Conservation (phyloP, 2,888 invertebrate genomes). For the Pristionchus arcanus region DNA sequence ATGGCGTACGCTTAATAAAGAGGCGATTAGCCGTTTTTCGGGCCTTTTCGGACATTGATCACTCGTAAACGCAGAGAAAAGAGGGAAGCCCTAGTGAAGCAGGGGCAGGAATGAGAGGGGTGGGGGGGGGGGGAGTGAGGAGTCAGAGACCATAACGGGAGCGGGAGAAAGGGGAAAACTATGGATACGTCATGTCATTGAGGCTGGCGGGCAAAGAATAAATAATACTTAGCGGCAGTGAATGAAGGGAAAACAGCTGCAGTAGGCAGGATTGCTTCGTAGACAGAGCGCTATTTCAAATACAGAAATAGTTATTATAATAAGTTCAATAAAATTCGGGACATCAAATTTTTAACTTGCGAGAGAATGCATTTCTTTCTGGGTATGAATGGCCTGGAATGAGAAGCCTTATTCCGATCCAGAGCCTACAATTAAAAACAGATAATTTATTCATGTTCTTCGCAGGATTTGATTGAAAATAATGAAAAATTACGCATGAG, state of each 20-base stretch:
- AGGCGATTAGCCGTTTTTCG: not conserved
- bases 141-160: not conserved
- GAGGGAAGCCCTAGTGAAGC: not conserved
- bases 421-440: not conserved
- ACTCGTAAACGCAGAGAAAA: not conserved
- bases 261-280: not conserved
- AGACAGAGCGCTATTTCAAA: not conserved
- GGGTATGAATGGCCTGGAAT: too few species aligned
- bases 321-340: too few species aligned
- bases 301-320: too few species aligned
- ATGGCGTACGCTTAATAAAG: not conserved
- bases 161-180: not conserved
- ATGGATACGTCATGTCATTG: slow-evolving; percentile 8
- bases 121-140: not conserved
- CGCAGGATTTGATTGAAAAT: too few species aligned
- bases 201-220: not conserved
- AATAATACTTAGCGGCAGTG: too few species aligned
- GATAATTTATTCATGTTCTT: not conserved
- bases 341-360: too few species aligned
- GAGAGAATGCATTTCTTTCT: not conserved
- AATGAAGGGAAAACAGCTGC: not conserved
- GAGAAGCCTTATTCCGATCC: not conserved
- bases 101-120: not conserved
- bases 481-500: too few species aligned
- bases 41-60: not conserved